These are phyloP conservation scores for Thomomys bottae DNA, from an alignment of 2,113 vertebrate species.

Conservation along the genomic window DNA sequence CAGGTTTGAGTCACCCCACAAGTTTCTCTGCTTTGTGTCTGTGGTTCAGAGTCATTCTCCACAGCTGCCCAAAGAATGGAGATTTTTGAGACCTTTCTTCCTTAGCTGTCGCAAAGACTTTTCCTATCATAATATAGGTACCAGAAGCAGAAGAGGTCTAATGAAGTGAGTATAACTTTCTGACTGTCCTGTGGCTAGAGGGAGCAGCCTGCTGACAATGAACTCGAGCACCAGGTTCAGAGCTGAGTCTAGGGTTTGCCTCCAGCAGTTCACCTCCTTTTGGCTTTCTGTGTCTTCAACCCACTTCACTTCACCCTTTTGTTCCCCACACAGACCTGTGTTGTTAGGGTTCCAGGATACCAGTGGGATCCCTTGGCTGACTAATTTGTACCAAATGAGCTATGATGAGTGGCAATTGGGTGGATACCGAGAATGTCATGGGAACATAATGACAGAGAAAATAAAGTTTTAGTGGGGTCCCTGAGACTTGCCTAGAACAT, in stretches of 20 bases:
- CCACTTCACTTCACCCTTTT: background rate
- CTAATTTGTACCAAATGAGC: background rate
- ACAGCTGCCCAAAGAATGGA: background rate
- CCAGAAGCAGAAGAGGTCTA: background rate
- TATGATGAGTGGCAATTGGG: background rate
- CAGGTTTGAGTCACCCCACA: no score
- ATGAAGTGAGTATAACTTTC: background rate
- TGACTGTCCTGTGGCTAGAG: background rate
- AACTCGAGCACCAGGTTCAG: background rate
- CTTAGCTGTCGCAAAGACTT: background rate
- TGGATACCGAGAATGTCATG: background rate
- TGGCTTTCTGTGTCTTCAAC: background rate
- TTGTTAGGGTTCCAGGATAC: background rate
- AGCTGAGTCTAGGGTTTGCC: no score
- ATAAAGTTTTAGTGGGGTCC: background rate
- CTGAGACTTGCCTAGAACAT: background rate
- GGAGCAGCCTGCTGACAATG: background rate
- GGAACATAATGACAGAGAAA: rapidly evolving
- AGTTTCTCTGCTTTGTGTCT: background rate
- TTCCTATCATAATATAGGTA: background rate
- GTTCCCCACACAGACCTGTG: background rate
- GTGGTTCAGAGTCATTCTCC: background rate
- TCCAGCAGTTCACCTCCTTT: no score
- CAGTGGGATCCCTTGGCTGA: background rate
- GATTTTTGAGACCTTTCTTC: background rate